Evolutionary conservation across 2,888 invertebrate species (phyloP).

Genomic region (Ichneumoninae sp.): DNA sequence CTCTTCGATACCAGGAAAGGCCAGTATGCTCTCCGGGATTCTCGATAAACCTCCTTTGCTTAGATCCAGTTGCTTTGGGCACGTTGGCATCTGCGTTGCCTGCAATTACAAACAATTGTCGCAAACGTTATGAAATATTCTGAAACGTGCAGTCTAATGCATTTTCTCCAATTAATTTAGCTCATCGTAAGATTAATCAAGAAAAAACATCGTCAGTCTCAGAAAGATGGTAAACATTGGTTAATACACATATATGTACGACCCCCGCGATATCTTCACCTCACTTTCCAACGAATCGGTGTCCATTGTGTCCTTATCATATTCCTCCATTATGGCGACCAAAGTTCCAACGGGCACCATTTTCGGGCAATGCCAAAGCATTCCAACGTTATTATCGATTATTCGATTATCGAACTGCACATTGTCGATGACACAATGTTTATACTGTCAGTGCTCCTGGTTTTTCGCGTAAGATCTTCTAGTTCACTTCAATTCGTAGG

Average conservation of each 20-base stretch:
- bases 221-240: not conserved
- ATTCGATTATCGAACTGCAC: not conserved
- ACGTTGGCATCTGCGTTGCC: constrained; percentile 77
- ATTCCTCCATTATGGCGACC: constrained; percentile 79
- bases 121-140: not conserved
- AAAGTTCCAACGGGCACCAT: constrained; percentile 76
- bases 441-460: not conserved
- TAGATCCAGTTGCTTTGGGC: constrained; percentile 81
- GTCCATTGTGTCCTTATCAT: constrained; percentile 79
- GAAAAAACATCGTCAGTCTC: not conserved
- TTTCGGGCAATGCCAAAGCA: constrained; percentile 45
- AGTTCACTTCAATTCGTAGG: not conserved
- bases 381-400: constrained; percentile 15
- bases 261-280: constrained; percentile 73
- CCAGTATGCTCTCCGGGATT: constrained; percentile 82
- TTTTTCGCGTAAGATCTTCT: not conserved
- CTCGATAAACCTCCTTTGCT: constrained; percentile 82
- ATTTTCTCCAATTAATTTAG: not conserved
- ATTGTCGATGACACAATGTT: not conserved
- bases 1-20: constrained; percentile 82
- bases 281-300: constrained; percentile 82
- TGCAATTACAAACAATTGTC: constrained; percentile 58
- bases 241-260: not conserved
- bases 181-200: not conserved
- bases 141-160: not conserved